Evolutionary conservation across 2,797 vertebrate genomes (phyloP).

Genomic region (Potorous gilbertii): DNA sequence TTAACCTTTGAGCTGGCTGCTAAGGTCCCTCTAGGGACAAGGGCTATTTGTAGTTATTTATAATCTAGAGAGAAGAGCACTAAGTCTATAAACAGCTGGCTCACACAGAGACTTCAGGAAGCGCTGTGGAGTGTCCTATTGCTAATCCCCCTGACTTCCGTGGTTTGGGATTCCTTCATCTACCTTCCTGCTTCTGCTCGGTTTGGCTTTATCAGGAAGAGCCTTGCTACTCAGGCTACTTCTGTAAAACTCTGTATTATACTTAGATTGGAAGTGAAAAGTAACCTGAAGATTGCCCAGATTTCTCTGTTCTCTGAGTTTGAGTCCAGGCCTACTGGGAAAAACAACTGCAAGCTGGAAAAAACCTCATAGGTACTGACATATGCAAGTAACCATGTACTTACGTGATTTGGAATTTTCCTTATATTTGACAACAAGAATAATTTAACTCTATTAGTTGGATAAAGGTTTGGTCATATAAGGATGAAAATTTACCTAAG

Average conservation of each 20-base stretch:
- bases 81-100: conserved; percentile 15
- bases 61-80: conserved; percentile 51
- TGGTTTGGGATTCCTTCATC: conserved; percentile 11
- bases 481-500: conserved; percentile 7
- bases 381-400: not conserved
- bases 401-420: conserved; percentile 53
- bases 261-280: conserved; percentile 38
- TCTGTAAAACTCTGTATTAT: conserved; percentile 30
- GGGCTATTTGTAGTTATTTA: conserved; percentile 68
- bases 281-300: not conserved
- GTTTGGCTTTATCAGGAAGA: conserved; percentile 44
- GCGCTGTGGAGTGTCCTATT: conserved; percentile 22
- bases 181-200: not conserved
- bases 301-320: conserved; percentile 6
- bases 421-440: conserved; percentile 23
- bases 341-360: conserved; percentile 29
- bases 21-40: conserved; percentile 63
- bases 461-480: not conserved
- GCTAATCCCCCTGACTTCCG: conserved; percentile 21
- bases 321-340: conserved; percentile 41
- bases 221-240: not conserved
- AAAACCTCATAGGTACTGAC: conserved; percentile 24
- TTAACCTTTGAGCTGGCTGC: conserved; percentile 47
- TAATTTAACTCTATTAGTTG: conserved; percentile 10
- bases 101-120: not conserved